phyloP scores from a whole-genome alignment of 2,113 vertebrate genomes.

The Prolemur simus region DNA sequence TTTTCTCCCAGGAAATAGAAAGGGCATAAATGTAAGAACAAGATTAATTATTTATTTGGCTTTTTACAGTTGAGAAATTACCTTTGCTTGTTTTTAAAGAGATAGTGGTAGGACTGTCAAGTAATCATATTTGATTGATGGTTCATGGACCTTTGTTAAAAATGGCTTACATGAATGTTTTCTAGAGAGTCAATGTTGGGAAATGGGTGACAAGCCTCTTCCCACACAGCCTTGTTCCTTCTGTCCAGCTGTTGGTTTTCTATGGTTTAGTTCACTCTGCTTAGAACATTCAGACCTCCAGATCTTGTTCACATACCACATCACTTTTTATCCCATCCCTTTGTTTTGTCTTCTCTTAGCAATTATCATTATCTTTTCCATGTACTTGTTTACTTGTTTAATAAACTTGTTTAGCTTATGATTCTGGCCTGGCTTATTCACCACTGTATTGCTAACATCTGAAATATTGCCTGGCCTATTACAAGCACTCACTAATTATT shows the following conservation, averaged over 20 bases:
- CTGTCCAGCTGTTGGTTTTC: not conserved
- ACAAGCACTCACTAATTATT: not conserved
- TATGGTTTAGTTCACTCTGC: not conserved
- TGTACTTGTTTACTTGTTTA: not conserved
- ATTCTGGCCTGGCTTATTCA: not conserved
- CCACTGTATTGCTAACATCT: not conserved
- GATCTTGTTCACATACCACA: not conserved
- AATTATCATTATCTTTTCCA: not conserved
- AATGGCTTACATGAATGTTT: not conserved
- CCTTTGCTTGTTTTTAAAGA: conserved; percentile 25
- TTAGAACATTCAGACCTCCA: not conserved
- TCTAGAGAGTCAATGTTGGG: not conserved
- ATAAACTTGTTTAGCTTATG: not conserved
- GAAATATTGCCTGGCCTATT: not conserved
- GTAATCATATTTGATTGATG: not conserved
- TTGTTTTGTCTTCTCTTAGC: not conserved
- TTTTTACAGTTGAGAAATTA: not conserved
- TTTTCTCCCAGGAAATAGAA: not conserved
- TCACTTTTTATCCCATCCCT: not conserved
- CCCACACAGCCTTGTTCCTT: not conserved
- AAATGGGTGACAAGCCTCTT: not conserved
- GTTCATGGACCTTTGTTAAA: not conserved
- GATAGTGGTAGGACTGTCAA: not conserved
- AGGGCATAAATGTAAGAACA: not conserved
- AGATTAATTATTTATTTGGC: not conserved